Evolutionary conservation across 2,113 vertebrate species (phyloP).

Genomic region (Heterochromis multidens): DNA sequence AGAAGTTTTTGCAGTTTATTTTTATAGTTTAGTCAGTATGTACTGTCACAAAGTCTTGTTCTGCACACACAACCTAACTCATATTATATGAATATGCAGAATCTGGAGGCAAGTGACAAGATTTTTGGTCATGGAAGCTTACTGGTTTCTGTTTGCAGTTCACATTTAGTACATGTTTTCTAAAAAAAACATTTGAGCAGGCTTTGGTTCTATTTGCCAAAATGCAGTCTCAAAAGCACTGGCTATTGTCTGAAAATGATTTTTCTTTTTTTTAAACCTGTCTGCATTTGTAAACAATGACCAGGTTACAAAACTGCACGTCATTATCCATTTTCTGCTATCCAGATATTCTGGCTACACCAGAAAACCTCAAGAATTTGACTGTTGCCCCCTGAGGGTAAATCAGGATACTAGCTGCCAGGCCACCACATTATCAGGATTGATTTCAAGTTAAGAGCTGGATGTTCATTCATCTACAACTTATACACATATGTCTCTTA

Average conservation of each 20-base stretch:
- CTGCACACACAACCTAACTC: neutral
- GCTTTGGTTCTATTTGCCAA: neutral
- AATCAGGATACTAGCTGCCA: neutral
- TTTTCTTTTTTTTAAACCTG: neutral
- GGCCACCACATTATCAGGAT: neutral
- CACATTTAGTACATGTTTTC: neutral
- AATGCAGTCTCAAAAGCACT: neutral
- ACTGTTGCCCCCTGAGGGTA: too few species aligned
- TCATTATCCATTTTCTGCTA: neutral
- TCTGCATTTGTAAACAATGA: too few species aligned
- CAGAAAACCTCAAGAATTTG: too few species aligned
- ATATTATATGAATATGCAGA: neutral
- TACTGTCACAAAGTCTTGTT: neutral
- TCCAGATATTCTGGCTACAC: too few species aligned
- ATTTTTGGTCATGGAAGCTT: neutral
- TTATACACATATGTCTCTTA: neutral
- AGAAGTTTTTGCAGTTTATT: neutral
- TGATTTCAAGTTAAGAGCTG: too few species aligned
- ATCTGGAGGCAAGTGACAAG: neutral
- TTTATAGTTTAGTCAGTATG: neutral
- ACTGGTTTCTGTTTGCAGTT: rapidly evolving
- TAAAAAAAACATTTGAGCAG: neutral
- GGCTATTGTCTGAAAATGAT: neutral
- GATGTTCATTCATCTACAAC: neutral
- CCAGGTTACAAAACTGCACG: neutral